A percentile compares a stretch with the other conserved stretches of the same genome.
Evolutionary conservation across 2,113 vertebrate species (phyloP).

Genomic region (Menura novaehollandiae): DNA sequence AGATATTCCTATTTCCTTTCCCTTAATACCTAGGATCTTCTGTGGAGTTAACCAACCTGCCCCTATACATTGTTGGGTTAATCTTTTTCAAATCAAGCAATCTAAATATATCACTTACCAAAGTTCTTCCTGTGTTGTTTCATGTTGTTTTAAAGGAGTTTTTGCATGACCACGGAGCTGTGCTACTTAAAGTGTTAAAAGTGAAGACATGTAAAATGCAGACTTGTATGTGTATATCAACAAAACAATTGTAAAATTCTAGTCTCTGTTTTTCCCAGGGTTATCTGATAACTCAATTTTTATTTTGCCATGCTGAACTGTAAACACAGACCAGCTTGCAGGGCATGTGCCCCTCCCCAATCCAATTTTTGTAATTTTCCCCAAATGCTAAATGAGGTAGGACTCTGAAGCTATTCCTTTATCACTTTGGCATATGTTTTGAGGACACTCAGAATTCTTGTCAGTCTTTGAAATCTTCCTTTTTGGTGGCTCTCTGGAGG

Average conservation of each 20-base stretch:
- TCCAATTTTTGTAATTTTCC: neutral
- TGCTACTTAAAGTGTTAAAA: neutral
- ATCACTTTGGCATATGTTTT: neutral
- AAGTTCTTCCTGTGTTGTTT: neutral
- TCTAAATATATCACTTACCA: neutral
- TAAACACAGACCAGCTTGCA: neutral
- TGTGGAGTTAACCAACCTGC: neutral
- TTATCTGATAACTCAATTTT: neutral
- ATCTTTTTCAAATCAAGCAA: neutral
- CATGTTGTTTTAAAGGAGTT: neutral
- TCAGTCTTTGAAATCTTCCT: neutral
- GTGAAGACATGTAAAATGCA: neutral
- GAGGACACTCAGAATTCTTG: neutral
- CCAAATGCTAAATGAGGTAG: neutral
- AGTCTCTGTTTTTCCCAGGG: neutral
- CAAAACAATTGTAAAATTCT: neutral
- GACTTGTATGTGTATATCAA: neutral
- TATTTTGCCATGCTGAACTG: neutral
- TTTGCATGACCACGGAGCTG: neutral
- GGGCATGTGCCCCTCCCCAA: too few relatives aligned
- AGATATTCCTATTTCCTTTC: neutral
- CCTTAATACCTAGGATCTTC: neutral
- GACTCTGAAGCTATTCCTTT: neutral
- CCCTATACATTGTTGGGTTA: neutral
- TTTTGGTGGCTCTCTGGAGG: neutral